A percentile compares a stretch with the other conserved stretches of the same genome.
phyloP scores from a whole-genome alignment of 2,797 vertebrate species.

The Parotocinclus haroldoi region DNA sequence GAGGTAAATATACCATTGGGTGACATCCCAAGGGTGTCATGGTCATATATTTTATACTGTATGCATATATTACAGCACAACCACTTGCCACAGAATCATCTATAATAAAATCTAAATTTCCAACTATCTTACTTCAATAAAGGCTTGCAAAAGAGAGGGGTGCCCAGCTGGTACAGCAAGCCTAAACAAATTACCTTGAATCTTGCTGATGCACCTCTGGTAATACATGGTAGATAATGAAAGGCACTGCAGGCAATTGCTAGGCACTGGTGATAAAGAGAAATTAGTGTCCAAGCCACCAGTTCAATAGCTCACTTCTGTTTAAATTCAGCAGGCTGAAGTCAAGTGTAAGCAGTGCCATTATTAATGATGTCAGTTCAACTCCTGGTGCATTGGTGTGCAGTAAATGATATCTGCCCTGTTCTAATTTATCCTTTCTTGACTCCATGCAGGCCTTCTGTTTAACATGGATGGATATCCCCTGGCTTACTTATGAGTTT shows the following conservation, averaged over 20 bases:
- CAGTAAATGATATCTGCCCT: constrained; percentile 52
- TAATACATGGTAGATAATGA: constrained; percentile 34
- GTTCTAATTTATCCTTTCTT: constrained; percentile 49
- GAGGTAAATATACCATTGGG: too few species aligned
- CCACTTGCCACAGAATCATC: background rate
- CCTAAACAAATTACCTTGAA: constrained; percentile 3
- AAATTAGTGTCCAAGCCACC: constrained; percentile 16
- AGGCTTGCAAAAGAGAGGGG: constrained; percentile 4
- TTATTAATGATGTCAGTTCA: constrained; percentile 58
- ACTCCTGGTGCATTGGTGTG: constrained; percentile 42
- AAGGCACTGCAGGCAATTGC: constrained; percentile 23
- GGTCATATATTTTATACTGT: too few species aligned
- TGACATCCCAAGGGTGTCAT: too few species aligned
- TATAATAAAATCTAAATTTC: background rate
- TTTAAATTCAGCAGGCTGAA: constrained; percentile 41
- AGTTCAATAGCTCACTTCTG: constrained; percentile 41
- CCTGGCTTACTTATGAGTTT: constrained; percentile 44
- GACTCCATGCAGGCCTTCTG: constrained; percentile 39
- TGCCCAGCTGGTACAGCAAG: constrained; percentile 8
- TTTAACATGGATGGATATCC: constrained; percentile 53
- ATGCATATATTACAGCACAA: too few species aligned
- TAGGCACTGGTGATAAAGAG: constrained; percentile 10
- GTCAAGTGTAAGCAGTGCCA: constrained; percentile 31
- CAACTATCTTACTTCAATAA: constrained; percentile 3
- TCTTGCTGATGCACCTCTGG: constrained; percentile 25